Conservation (phyloP, 2,888 invertebrate species). For the Thymelicus acteon region DNA sequence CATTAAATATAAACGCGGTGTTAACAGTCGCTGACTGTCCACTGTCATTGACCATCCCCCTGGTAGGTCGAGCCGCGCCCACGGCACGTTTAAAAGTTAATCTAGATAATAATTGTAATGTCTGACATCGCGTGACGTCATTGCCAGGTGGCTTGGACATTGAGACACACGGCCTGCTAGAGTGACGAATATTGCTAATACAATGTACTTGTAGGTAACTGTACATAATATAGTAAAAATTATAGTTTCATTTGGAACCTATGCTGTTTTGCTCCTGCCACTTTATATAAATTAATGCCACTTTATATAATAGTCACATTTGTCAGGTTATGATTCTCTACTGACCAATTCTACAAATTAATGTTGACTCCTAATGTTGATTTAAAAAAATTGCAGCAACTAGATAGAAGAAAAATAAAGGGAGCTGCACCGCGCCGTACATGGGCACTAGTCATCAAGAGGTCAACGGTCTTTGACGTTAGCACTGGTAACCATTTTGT, state of each 20-base stretch:
- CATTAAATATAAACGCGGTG: conserved; percentile 13
- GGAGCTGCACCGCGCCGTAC: too few relatives aligned
- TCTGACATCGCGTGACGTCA: conserved; percentile 56
- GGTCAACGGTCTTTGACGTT: too few relatives aligned
- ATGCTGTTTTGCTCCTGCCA: too few relatives aligned
- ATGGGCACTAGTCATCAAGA: too few relatives aligned
- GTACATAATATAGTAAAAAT: neutral
- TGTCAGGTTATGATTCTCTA: too few relatives aligned
- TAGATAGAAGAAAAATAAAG: too few relatives aligned
- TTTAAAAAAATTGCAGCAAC: too few relatives aligned
- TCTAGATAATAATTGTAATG: conserved; percentile 71
- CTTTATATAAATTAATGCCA: too few relatives aligned
- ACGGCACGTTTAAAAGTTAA: conserved; percentile 58
- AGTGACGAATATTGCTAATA: neutral
- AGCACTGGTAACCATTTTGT: too few relatives aligned
- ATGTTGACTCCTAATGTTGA: too few relatives aligned
- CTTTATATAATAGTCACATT: too few relatives aligned
- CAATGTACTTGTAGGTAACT: neutral
- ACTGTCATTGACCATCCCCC: neutral
- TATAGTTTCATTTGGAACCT: neutral
- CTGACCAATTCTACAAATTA: too few relatives aligned
- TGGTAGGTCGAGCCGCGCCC: conserved; percentile 36
- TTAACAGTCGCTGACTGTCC: conserved; percentile 16
- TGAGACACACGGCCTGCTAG: conserved; percentile 41
- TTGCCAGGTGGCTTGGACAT: conserved; percentile 55